These are phyloP conservation scores for Acleris literana DNA, from an alignment of 2,888 invertebrate genomes.

Conservation along the genomic window DNA sequence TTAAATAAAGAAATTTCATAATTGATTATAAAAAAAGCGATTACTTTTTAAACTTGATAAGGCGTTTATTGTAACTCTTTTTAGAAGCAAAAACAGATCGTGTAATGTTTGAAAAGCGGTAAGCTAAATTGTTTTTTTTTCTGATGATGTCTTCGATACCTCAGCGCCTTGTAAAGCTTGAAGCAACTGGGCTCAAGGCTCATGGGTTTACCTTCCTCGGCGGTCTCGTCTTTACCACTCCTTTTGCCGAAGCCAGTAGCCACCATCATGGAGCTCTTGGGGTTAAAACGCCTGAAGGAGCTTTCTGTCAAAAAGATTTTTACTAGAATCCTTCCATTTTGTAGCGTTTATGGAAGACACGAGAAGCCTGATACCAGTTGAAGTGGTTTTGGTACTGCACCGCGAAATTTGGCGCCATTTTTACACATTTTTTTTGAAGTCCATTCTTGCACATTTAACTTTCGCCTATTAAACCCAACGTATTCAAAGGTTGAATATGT, in stretches of 20 bases:
- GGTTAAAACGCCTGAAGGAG: constrained; percentile 60
- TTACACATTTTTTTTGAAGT: background rate
- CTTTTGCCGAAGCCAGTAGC: constrained; percentile 73
- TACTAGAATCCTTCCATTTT: constrained; percentile 15
- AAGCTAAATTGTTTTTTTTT: background rate
- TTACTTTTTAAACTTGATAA: too few relatives aligned
- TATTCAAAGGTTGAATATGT: background rate
- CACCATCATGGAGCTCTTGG: constrained; percentile 65
- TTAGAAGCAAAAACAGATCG: too few relatives aligned
- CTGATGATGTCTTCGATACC: background rate
- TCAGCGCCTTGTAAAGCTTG: constrained; percentile 4
- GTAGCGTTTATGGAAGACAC: constrained; percentile 4
- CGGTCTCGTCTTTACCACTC: constrained; percentile 60
- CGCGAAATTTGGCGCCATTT: background rate
- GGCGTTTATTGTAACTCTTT: too few relatives aligned
- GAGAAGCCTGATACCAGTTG: constrained; percentile 22
- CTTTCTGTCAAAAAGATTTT: constrained; percentile 20
- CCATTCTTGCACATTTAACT: too few relatives aligned
- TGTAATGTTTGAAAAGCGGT: background rate
- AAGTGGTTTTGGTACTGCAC: constrained; percentile 17
- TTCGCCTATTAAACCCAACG: background rate
- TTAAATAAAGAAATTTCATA: too few relatives aligned
- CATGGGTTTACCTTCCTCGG: constrained; percentile 66
- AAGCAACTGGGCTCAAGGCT: constrained; percentile 21
- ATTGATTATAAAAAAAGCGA: too few relatives aligned